A percentile compares a stretch with the other conserved stretches of the same genome.
Conservation (phyloP, 2,113 vertebrate genomes). For the Xiphophorus hellerii region DNA sequence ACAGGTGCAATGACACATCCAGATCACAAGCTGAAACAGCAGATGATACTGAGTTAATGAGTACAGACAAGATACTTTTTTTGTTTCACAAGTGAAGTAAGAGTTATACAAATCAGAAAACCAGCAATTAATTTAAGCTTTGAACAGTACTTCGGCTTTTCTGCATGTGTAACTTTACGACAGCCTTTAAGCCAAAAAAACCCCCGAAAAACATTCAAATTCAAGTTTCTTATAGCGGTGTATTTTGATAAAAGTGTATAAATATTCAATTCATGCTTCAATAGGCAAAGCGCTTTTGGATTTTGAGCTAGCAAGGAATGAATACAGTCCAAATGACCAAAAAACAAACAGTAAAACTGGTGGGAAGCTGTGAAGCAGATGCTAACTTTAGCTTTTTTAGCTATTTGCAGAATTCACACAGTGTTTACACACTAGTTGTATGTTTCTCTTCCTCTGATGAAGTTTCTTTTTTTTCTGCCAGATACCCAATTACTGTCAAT, state of each 20-base stretch:
- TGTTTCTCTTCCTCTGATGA: background rate
- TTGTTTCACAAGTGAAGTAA: too few species aligned
- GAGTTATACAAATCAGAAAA: too few species aligned
- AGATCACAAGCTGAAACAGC: too few species aligned
- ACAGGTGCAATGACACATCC: too few species aligned
- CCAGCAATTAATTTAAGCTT: too few species aligned
- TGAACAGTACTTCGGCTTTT: too few species aligned
- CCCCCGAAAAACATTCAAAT: too few species aligned
- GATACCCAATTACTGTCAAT: too few species aligned
- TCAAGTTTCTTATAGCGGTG: background rate
- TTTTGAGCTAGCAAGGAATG: background rate
- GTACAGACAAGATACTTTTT: too few species aligned
- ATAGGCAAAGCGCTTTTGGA: background rate
- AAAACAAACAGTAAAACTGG: background rate
- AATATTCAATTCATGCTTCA: background rate
- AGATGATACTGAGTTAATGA: too few species aligned
- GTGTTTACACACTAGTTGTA: background rate
- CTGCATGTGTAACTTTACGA: too few species aligned
- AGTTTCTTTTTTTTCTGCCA: background rate
- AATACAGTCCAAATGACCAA: background rate
- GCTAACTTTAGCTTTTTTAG: background rate
- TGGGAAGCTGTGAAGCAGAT: background rate
- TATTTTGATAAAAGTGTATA: background rate
- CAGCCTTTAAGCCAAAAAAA: too few species aligned
- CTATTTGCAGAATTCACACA: background rate